Conservation (phyloP, 2,797 vertebrate species). For the Melanotaenia trifasciata region DNA sequence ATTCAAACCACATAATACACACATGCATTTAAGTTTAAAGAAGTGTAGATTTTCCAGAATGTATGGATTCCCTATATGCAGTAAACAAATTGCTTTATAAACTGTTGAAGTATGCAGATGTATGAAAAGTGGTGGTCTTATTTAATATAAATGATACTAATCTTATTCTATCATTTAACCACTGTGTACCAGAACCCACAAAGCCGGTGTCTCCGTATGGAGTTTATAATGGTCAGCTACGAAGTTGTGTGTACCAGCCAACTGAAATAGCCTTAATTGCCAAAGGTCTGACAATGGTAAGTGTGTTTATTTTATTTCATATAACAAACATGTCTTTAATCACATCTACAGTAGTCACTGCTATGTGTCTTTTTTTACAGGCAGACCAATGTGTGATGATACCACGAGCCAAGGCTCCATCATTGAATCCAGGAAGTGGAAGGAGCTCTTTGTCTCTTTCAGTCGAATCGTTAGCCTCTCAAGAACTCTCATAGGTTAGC, state of each 20-base stretch:
- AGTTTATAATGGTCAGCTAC: slow-evolving; percentile 86
- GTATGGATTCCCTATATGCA: no score
- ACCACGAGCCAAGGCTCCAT: slow-evolving; percentile 80
- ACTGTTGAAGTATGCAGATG: background rate
- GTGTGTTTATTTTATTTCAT: slow-evolving; percentile 35
- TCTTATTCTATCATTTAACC: background rate
- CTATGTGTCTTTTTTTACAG: slow-evolving; percentile 37
- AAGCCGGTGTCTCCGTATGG: slow-evolving; percentile 88
- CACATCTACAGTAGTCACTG: slow-evolving; percentile 12
- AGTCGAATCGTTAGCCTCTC: slow-evolving; percentile 61
- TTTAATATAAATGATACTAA: no score
- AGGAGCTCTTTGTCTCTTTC: slow-evolving; percentile 80
- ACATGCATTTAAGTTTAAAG: background rate
- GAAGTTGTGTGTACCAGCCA: slow-evolving; percentile 91
- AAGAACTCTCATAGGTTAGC: slow-evolving; percentile 49
- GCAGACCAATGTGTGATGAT: slow-evolving; percentile 81
- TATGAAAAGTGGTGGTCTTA: background rate
- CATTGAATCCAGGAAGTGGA: slow-evolving; percentile 74
- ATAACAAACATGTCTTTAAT: background rate
- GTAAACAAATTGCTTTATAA: no score
- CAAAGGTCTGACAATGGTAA: slow-evolving; percentile 85
- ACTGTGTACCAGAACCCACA: slow-evolving; percentile 68
- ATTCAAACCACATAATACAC: no score
- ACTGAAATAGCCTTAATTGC: slow-evolving; percentile 93
- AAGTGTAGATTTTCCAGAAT: background rate